Evolutionary conservation across 1,140 invertebrate species (phyloP), one percentile per base, ranked within the genome.

Genomic region (Ceratitis capitata): DNA sequence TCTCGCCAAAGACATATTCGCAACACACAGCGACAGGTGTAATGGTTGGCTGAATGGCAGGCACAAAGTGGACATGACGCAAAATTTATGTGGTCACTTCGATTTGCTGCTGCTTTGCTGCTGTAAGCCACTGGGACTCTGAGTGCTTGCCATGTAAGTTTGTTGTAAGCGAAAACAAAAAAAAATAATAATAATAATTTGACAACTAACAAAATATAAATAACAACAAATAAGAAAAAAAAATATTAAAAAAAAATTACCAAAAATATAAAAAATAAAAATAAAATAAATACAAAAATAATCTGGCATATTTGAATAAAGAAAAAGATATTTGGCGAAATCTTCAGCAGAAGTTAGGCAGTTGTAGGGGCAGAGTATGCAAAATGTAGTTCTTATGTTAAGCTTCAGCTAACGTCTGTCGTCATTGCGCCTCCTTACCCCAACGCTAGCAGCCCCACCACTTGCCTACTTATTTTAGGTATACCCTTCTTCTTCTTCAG

Each of bases 1-100:
- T 78, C 23, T 45, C 19, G 39, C 14, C 23, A 78, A 78, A 45
- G 39, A 26, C n/a, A 78, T n/a, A n/a, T 47, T 78, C 45, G 69
- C 23, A 78, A 78, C 39, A 47, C 69, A 78, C 39, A 32, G 23
- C 69, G 69, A 26, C 69, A 78, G 69, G 69, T 78, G 69, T 78
- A 78, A 39, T 78, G 69, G 69, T 39, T 78, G 42, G 32, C 69
- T 78, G 16, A n/a, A 35, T 78, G 69, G 45, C 42, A n/a, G 69
- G 42, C 69, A 78, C 35, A 78, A 78, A 78, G 69, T 78, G 35
- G 39, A 78, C 69, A 78, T 78, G 69, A 78, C 69, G 69, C 69
- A 78, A 45, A 78, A 78, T 78, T 23, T 47, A 78, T 78, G 69
- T 45, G 69, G 69, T 47, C 69, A 42, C 6, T 45, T 45, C 69